Percentiles rank a stretch among this genome's conserved stretches.
Evolutionary conservation across 2,113 vertebrate genomes (phyloP).

Genomic region (Petroica traversi): DNA sequence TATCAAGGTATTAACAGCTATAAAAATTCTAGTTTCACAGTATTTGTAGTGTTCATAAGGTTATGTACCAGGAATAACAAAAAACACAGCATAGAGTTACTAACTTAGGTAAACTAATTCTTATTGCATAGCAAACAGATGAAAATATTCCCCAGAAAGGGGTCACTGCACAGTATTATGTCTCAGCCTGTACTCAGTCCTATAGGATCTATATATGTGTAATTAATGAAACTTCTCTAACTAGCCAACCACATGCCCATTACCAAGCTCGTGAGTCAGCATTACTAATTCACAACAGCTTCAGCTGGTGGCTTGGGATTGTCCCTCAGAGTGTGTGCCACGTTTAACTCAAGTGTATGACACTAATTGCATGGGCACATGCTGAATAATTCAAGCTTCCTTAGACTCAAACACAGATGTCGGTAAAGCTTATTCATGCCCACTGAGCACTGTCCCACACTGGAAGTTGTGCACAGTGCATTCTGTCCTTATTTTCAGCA

Average conservation of each 20-base stretch:
- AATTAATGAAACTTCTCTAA: slow-evolving; percentile 30
- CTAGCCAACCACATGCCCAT: background rate
- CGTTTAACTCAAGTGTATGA: background rate
- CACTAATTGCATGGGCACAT: background rate
- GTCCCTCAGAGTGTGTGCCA: background rate
- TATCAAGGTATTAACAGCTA: background rate
- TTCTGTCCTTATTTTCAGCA: background rate
- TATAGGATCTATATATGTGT: background rate
- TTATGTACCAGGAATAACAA: background rate
- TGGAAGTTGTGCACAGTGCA: background rate
- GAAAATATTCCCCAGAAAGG: background rate
- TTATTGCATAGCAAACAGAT: background rate
- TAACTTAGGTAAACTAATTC: background rate
- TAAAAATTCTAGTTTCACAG: background rate
- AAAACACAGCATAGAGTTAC: background rate
- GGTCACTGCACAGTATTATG: background rate
- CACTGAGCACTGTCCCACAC: background rate
- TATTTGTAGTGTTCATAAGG: background rate
- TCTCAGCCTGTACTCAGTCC: background rate
- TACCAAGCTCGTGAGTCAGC: background rate
- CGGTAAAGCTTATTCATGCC: background rate
- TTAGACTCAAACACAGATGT: background rate
- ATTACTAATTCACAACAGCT: slow-evolving; percentile 2
- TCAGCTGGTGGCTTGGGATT: slow-evolving; percentile 3
- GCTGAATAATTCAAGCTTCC: slow-evolving; percentile 34